phyloP scores from a whole-genome alignment of 2,113 vertebrate genomes.

The Alligator mississippiensis region DNA sequence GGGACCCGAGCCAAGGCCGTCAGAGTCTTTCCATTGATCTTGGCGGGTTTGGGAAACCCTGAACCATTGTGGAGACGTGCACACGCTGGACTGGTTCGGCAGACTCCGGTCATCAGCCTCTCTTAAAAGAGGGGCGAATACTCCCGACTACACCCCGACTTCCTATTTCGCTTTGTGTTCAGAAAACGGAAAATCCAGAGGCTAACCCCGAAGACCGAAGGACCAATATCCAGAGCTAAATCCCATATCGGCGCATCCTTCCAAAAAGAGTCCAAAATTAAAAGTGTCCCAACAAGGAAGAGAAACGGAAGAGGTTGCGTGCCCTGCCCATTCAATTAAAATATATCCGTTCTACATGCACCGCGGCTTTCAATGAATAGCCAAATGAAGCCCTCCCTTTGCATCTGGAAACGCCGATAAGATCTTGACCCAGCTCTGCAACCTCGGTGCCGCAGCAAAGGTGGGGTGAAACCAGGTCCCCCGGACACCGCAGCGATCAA shows the following conservation, averaged over 20 bases:
- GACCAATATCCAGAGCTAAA: background rate
- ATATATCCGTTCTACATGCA: background rate
- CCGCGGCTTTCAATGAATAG: conserved; percentile 3
- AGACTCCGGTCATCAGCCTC: fast-evolving
- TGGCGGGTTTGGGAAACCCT: background rate
- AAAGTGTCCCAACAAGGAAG: background rate
- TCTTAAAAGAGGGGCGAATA: background rate
- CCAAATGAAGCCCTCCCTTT: conserved; percentile 43
- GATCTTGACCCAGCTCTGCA: conserved; percentile 43
- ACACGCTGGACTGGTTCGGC: fast-evolving
- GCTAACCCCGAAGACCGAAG: background rate
- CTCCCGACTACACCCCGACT: background rate
- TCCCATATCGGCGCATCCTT: fast-evolving
- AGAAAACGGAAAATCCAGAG: background rate
- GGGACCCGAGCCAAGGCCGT: background rate
- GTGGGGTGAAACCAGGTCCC: background rate
- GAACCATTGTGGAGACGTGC: background rate
- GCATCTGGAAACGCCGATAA: background rate
- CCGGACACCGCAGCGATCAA: background rate
- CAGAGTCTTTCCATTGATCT: background rate
- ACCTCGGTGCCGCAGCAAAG: background rate
- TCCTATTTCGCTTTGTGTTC: background rate
- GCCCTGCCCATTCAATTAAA: background rate
- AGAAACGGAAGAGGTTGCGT: background rate
- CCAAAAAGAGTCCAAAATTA: background rate